Percentiles rank a stretch among this genome's conserved stretches.
Conservation (phyloP, 2,888 invertebrate species). For the Pseudolycoriella hygida region DNA sequence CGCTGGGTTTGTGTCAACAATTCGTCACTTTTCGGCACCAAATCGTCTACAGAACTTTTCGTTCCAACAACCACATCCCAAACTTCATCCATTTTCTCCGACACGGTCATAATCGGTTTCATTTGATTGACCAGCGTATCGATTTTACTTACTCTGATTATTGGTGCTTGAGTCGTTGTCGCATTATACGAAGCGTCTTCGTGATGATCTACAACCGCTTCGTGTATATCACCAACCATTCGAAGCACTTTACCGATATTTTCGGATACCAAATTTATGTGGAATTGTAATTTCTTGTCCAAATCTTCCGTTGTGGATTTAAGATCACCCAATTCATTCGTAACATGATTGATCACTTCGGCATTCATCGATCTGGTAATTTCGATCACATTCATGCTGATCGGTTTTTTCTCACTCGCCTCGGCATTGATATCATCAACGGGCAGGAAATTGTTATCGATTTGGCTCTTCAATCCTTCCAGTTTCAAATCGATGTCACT, state of each 20-base stretch:
- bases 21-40: conserved; percentile 75
- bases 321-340: conserved; percentile 65
- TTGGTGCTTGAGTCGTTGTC: conserved; percentile 37
- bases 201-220: conserved; percentile 60
- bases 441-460: conserved; percentile 65
- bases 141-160: conserved; percentile 51
- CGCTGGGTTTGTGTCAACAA: conserved; percentile 68
- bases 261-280: conserved; percentile 67
- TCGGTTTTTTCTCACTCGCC: conserved; percentile 72
- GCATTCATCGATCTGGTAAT: conserved; percentile 68
- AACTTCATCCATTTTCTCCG: conserved; percentile 81
- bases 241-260: conserved; percentile 60
- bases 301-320: conserved; percentile 58
- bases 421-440: conserved; percentile 72
- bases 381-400: conserved; percentile 66
- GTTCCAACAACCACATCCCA: conserved; percentile 83
- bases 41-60: conserved; percentile 70
- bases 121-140: conserved; percentile 67
- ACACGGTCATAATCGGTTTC: conserved; percentile 67
- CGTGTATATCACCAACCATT: conserved; percentile 67
- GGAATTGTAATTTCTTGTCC: conserved; percentile 68
- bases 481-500: conserved; percentile 66
- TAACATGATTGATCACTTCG: conserved; percentile 62
- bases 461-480: conserved; percentile 59
- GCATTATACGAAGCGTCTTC: conserved; percentile 18